Base-by-base conservation (phyloP, 1,140 invertebrate species). In the Dufourea novaeangliae region DNA sequence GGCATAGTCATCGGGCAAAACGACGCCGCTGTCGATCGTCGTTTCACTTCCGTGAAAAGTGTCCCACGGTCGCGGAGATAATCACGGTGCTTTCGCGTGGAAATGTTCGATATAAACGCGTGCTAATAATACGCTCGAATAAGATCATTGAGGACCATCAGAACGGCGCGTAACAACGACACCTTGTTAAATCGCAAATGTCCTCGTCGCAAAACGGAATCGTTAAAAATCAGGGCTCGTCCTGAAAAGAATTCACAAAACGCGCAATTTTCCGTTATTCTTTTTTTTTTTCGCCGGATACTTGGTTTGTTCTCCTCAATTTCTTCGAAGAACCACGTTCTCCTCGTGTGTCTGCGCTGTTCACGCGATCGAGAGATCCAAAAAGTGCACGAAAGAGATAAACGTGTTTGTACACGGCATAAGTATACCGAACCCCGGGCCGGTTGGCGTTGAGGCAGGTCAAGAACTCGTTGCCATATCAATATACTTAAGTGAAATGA, bases 401-500 rank as follows among this genome's bases (percentile, higher is more conserved):
- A 74, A 73, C 70, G 78, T 68, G 66, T 67, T 79, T 56, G 64
- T 71, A 68, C 68, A 59, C 66, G 69, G 63, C 46, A 57, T 17
- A 7, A 34, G 56, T 34, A 54, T 29, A 67, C 63, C 20, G 46
- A 50, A 37, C 34, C 3, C 20, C 4, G 17, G 67, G 72, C 56
- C 77, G 74, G 68, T 80, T 59, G 78, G 69, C 75, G 87, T 89
- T 89, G 84, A 82, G 87, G 85, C 75, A 89, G 88, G 88, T 89
- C 87, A 84, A 89, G 91, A 92, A 89, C 92, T 92, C 91, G 91
- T 92, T 91, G 92, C 91, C 91, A 92, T 93, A 93, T 93, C 92
- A 93, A 93, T 93, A 93, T 93, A 93, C 91, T 91, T 93, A 93
- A 93, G 92, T 93, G 92, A 93, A 93, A 93, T 92, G 92, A 92